Conservation (phyloP, 2,888 invertebrate species). For the Callyntrura guangdongensis region DNA sequence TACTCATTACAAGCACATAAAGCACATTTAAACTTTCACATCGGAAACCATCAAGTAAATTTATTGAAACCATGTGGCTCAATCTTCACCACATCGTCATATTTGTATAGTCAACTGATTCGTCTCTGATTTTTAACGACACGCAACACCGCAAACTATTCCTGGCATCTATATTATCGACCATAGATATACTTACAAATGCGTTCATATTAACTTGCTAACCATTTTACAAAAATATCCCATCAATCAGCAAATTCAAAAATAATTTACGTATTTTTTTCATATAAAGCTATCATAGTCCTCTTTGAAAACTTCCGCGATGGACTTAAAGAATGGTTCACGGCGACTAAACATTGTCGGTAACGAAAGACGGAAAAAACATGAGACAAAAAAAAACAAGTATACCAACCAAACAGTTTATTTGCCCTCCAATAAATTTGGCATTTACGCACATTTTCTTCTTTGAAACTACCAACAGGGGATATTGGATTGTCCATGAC, state of each 20-base stretch:
- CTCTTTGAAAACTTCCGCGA: constrained; percentile 55
- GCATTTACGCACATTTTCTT: constrained; percentile 10
- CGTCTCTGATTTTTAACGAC: not conserved
- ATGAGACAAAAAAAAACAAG: too few species aligned
- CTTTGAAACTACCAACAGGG: not conserved
- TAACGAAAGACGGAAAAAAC: not conserved
- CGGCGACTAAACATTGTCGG: constrained; percentile 2
- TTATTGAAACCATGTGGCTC: constrained; percentile 28
- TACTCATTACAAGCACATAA: constrained; percentile 33
- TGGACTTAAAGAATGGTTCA: not conserved
- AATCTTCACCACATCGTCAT: not conserved
- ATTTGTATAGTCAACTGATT: not conserved
- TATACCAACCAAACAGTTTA: not conserved
- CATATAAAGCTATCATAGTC: constrained; percentile 16
- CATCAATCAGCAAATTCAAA: constrained; percentile 9
- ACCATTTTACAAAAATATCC: not conserved
- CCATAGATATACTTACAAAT: too few species aligned
- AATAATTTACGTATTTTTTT: constrained; percentile 15
- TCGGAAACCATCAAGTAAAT: constrained; percentile 19
- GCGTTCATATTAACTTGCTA: not conserved
- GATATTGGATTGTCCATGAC: constrained; percentile 6
- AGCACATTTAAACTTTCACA: constrained; percentile 29
- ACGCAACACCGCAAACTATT: not conserved
- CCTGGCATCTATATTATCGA: not conserved
- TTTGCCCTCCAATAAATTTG: constrained; percentile 6